Conservation (phyloP, 2,113 vertebrate species). For the Accipiter cooperii region DNA sequence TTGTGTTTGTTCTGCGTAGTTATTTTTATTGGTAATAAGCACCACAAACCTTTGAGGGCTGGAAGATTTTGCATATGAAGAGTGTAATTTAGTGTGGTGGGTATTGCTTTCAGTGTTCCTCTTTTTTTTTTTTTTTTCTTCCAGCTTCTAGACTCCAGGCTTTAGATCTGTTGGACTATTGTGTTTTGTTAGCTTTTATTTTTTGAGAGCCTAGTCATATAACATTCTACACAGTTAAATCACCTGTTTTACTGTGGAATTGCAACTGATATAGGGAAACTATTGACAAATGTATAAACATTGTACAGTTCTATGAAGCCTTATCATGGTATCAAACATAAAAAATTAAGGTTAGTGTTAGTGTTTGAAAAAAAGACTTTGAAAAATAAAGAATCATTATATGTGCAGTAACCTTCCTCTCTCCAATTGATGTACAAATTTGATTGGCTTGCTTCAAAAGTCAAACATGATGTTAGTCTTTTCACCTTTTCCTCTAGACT, state of each 20-base stretch:
- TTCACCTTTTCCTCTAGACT: not conserved
- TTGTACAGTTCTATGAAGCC: conserved; percentile 10
- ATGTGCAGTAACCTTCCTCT: conserved; percentile 15
- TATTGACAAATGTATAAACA: not conserved
- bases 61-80: not conserved
- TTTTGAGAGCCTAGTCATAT: not conserved
- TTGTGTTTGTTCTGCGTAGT: not conserved
- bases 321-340: not conserved
- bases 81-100: not conserved
- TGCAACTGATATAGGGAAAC: not conserved
- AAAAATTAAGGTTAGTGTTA: not conserved
- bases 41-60: not conserved
- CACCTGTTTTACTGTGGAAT: not conserved
- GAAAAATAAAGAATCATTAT: not conserved
- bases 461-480: not conserved
- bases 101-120: not conserved
- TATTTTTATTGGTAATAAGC: not conserved
- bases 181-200: not conserved
- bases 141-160: not conserved
- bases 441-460: not conserved
- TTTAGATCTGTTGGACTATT: not conserved
- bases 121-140: not conserved
- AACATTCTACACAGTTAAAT: not conserved
- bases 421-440: not conserved
- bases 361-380: not conserved